Evolutionary conservation across 2,888 invertebrate genomes (phyloP), one percentile per base, ranked within the genome.

Genomic region (Suillia variegata): DNA sequence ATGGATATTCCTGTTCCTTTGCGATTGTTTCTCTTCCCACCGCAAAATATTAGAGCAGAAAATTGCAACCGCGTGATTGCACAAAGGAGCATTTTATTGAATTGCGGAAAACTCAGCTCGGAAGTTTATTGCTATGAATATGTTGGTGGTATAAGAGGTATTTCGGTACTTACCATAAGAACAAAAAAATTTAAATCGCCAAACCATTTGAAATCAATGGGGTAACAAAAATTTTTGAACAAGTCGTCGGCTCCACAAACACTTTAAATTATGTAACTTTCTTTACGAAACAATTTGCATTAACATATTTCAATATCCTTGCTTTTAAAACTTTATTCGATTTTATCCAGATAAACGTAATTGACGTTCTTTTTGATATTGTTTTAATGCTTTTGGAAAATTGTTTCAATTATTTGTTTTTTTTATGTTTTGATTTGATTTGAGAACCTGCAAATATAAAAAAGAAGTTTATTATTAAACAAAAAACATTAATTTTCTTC

Each of bases 181-280:
- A 69, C 63, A 62, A 61, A 69, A n/a, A 72, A 65, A 62, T 58
- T 55, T 63, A 64, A 66, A 62, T 61, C 65, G 63, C 62, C 69
- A 66, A 66, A 59, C n/a, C 26, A 31, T n/a, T 55, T 51, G 47
- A 17, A 34, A 33, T 34, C 55, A 56, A 49, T 21, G 55, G 34
- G 55, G 21, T 21, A 56, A 47, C 47, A 22, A 47, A 47, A 33
- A 17, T 47, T n/a, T n/a, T 50, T n/a, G 50, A 26, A n/a, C n/a
- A n/a, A n/a, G n/a, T n/a, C n/a, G n/a, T n/a, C n/a, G n/a, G n/a
- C n/a, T n/a, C n/a, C n/a, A n/a, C n/a, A n/a, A n/a, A n/a, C n/a
- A n/a, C 26, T 26, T 5, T 26, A n/a, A 13, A 38, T 38, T 38
- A 3, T 38, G 38, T n/a, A 38, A 4, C n/a, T 12, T 38, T 13